Conservation (phyloP, 2,113 vertebrate species). For the Coptodon rendalli region DNA sequence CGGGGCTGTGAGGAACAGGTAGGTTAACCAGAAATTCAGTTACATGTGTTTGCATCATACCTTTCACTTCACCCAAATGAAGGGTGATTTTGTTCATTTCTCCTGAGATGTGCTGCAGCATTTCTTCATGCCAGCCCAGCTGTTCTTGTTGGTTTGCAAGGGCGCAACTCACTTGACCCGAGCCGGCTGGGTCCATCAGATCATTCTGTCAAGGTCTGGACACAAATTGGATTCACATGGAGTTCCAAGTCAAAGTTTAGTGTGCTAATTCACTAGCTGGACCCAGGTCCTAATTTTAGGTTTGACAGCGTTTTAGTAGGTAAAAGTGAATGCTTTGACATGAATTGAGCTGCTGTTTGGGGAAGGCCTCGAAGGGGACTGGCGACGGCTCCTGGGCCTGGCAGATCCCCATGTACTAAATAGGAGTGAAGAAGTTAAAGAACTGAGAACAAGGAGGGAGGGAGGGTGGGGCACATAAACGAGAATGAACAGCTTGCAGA, state of each 20-base stretch:
- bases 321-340: neutral
- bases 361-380: neutral
- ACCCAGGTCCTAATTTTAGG: neutral
- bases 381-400: neutral
- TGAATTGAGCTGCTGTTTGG: neutral
- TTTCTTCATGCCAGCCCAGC: neutral
- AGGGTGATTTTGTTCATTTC: neutral
- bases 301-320: neutral
- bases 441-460: neutral
- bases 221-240: neutral
- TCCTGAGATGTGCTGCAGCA: neutral
- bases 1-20: neutral
- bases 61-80: neutral
- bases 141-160: neutral
- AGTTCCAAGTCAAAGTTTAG: neutral
- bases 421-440: neutral
- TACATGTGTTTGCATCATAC: neutral
- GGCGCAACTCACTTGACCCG: neutral
- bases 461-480: neutral
- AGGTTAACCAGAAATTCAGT: neutral
- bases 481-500: neutral
- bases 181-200: neutral
- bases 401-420: neutral
- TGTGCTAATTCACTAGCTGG: neutral
- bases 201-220: neutral